Evolutionary conservation across 2,113 vertebrate genomes (phyloP), one percentile per base, ranked within the genome.

Genomic region (Corythoichthys haematopterus): DNA sequence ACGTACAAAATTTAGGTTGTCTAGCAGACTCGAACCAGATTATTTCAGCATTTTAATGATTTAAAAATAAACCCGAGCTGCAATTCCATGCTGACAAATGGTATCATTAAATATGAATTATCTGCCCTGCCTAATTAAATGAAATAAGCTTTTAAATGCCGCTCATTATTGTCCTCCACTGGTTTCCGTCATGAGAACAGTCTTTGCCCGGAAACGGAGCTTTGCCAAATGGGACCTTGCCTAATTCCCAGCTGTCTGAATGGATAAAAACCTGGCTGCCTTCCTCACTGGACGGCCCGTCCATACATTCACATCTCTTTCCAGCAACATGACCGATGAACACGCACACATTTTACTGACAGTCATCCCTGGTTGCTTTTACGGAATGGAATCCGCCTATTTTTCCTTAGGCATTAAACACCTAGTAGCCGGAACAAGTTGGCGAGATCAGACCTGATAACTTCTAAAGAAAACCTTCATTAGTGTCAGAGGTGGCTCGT

Each of bases 231-330:
- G 40, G 20, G 43, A 15, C 1, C 6, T 33, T 62, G 60, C 20
- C 60, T 46, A 47, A 46, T 62, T 62, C 60, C 60, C 60, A 62
- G 60, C 60, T 62, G 60, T 62, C 40, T 33, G 43, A 62, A 58
- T 36, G 61, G 28, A 14, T 58, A 59, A 52, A 66, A 20, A 69
- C 2, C 43, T 6, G 16, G 3, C 57, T 40, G 36, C 57, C 57
- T 59, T 59, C 36, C 36, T 59, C 36, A 43, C 5, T 33, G 59
- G 38, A 45, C 37, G 20, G 38, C 16, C 58, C 20, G 43, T 45
- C 16, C 38, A 13, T 45, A 45, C 9, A 6, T 9, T 61, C 59
- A 45, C n/a, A 38, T 16, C 38, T 20, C 59, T 38, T 62, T 43
- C 38, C 58, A 43, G 58, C 58, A 61, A 61, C 58, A 20, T n/a